Evolutionary conservation across 53 echinoderm and acorn worm species (phyloP).

Genomic region (Astropecten irregularis): DNA sequence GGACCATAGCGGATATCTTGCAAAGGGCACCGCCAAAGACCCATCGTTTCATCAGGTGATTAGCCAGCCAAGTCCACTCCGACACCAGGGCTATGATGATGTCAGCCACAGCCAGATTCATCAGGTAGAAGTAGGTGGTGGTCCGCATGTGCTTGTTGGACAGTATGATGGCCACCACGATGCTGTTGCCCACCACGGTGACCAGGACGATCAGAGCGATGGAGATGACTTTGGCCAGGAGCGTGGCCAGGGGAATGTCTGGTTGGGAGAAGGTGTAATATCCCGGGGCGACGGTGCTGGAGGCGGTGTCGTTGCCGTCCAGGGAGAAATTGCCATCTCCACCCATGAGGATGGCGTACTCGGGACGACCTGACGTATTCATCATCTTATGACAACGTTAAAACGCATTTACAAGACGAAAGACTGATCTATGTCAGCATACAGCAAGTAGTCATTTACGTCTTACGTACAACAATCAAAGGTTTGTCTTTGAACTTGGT

Average conservation of each 20-base stretch:
- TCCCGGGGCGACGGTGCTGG: neutral
- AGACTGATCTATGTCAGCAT: too few relatives aligned
- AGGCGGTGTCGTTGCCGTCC: neutral
- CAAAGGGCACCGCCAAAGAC: conserved; percentile 83
- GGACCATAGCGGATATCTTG: conserved; percentile 70
- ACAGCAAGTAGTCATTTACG: too few relatives aligned
- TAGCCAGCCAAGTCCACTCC: conserved; percentile 73
- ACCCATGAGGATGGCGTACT: neutral
- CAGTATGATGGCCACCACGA: conserved; percentile 88
- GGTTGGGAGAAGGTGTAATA: neutral
- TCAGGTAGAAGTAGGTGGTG: conserved; percentile 84
- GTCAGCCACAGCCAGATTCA: conserved; percentile 89
- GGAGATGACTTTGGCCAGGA: conserved; percentile 65
- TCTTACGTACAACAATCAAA: too few relatives aligned
- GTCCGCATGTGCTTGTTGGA: conserved; percentile 87
- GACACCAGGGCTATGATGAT: conserved; percentile 74
- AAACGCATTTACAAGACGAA: neutral
- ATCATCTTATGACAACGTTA: neutral
- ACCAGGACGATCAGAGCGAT: conserved; percentile 64
- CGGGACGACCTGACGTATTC: neutral
- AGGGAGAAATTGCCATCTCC: too few relatives aligned
- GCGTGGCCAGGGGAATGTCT: conserved; percentile 36
- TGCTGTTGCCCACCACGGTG: conserved; percentile 74
- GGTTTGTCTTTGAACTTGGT: too few relatives aligned
- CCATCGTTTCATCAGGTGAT: conserved; percentile 63